Percentiles rank a stretch among this genome's conserved stretches.
These are phyloP conservation scores for Pteropus alecto DNA, from an alignment of 2,113 vertebrate species.

Conservation along the genomic window DNA sequence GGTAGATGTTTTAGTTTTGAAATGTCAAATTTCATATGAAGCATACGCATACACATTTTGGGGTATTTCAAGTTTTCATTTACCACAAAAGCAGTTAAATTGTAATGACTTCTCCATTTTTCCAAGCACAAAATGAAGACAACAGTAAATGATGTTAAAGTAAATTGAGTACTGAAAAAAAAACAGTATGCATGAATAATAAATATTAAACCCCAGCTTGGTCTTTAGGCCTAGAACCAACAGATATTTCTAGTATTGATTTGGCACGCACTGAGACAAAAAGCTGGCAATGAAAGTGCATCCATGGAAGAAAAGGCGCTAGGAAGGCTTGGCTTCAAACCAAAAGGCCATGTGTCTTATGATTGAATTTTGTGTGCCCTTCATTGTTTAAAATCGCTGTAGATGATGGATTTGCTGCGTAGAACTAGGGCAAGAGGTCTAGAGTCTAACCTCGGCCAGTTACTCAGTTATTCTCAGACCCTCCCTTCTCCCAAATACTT, in stretches of 20 bases:
- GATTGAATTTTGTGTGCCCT: neutral
- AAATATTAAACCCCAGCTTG: neutral
- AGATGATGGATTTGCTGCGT: neutral
- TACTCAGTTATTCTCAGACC: neutral
- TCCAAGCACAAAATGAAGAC: neutral
- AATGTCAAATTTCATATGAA: neutral
- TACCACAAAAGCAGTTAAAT: neutral
- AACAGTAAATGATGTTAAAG: neutral
- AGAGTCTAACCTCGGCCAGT: neutral
- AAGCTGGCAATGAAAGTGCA: neutral
- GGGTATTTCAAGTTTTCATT: neutral
- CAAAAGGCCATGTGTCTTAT: neutral
- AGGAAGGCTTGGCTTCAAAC: neutral
- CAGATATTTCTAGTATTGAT: neutral
- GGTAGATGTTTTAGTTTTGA: neutral
- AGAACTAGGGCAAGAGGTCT: neutral
- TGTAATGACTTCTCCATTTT: neutral
- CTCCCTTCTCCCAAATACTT: neutral
- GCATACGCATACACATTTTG: neutral
- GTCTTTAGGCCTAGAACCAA: neutral
- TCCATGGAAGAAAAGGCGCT: neutral
- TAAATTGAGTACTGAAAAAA: neutral
- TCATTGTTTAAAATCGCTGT: neutral
- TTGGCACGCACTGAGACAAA: neutral
- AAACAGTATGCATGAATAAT: neutral